Percentiles rank a stretch among this genome's conserved stretches.
Evolutionary conservation across 2,113 vertebrate species (phyloP).

Genomic region (Paedocypris sp.): DNA sequence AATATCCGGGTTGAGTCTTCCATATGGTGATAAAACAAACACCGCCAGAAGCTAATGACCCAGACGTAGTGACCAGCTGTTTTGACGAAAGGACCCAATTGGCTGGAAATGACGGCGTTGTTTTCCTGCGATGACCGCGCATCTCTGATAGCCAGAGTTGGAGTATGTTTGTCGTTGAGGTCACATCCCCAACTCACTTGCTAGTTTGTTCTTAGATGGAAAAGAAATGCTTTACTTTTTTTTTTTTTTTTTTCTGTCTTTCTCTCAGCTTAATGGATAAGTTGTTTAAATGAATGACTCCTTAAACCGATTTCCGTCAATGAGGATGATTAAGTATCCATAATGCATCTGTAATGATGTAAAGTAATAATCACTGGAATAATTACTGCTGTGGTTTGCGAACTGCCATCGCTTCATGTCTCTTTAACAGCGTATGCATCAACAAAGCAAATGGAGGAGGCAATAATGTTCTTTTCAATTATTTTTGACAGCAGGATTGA

Average conservation of each 20-base stretch:
- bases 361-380: not conserved
- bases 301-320: not conserved
- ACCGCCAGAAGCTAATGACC: not conserved
- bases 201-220: not conserved
- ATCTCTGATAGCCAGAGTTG: not conserved
- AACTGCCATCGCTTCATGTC: no score
- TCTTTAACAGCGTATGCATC: no score
- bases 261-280: not conserved
- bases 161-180: not conserved
- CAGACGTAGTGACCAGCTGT: constrained; percentile 5
- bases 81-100: constrained; percentile 7
- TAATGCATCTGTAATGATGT: not conserved
- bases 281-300: not conserved
- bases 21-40: constrained; percentile 17
- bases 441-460: no score
- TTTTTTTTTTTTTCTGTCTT: not conserved
- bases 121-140: not conserved
- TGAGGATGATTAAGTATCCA: not conserved
- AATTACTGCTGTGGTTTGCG: not conserved
- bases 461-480: no score
- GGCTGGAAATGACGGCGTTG: constrained; percentile 1
- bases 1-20: constrained; percentile 12
- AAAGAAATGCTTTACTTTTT: no score
- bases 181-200: not conserved
- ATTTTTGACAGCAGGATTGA: no score